A percentile compares a stretch with the other conserved stretches of the same genome.
Evolutionary conservation across 2,797 vertebrate genomes (phyloP).

Genomic region (Vipera latastei): DNA sequence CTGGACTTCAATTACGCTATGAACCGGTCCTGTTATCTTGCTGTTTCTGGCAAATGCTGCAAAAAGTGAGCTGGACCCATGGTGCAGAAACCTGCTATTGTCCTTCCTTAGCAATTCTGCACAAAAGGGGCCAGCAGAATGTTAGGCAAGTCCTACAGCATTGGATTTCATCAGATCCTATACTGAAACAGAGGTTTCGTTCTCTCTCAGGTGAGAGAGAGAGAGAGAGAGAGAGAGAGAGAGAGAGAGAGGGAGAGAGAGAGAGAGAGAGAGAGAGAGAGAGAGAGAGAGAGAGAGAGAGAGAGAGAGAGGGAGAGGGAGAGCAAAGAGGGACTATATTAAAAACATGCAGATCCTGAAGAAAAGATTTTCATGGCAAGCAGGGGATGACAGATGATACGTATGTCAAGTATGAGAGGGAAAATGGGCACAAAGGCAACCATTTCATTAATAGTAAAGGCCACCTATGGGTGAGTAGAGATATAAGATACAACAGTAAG

Average conservation of each 20-base stretch:
- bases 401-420: not conserved
- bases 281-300: too few relatives aligned
- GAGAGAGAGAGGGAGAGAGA: too few relatives aligned
- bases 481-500: not conserved
- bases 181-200: not conserved
- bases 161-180: not conserved
- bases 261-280: not conserved
- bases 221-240: too few relatives aligned
- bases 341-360: not conserved
- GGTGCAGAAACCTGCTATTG: not conserved
- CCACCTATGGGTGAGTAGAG: not conserved
- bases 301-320: too few relatives aligned
- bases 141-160: not conserved
- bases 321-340: not conserved
- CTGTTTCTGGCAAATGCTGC: not conserved
- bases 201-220: not conserved
- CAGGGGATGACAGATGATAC: not conserved
- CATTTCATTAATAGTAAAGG: not conserved
- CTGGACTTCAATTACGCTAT: not conserved
- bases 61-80: not conserved
- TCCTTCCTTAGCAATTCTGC: not conserved
- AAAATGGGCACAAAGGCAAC: not conserved
- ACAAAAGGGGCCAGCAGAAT: not conserved
- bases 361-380: not conserved
- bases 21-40: not conserved